Evolutionary conservation across 1,140 invertebrate genomes (phyloP).

Genomic region (Aphelinus atriplicis): DNA sequence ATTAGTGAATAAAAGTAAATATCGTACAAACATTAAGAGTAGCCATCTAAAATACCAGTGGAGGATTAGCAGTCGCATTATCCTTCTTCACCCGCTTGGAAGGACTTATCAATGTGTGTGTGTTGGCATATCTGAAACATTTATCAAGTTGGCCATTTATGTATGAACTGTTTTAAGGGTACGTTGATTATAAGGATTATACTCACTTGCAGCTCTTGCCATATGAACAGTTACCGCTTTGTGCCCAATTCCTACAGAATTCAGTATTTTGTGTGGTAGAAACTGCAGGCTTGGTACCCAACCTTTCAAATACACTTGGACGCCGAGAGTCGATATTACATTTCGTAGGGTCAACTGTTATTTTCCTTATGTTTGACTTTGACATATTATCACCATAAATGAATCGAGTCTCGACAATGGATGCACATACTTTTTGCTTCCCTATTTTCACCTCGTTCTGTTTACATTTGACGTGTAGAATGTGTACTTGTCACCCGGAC

Average conservation of each 20-base stretch:
- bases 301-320: slow-evolving; percentile 82
- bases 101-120: slow-evolving; percentile 78
- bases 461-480: slow-evolving; percentile 15
- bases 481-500: no score
- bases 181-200: slow-evolving; percentile 21
- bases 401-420: slow-evolving; percentile 62
- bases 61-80: slow-evolving; percentile 65
- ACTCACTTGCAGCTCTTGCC: slow-evolving; percentile 77
- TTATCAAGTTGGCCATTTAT: no score
- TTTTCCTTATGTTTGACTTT: slow-evolving; percentile 81
- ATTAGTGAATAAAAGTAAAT: neutral
- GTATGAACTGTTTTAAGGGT: neutral
- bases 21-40: slow-evolving; percentile 1
- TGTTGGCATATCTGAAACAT: slow-evolving; percentile 70
- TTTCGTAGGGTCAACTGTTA: slow-evolving; percentile 78
- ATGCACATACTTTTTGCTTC: slow-evolving; percentile 56
- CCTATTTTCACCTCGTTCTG: slow-evolving; percentile 14
- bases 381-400: slow-evolving; percentile 74
- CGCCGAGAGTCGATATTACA: slow-evolving; percentile 72
- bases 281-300: slow-evolving; percentile 77
- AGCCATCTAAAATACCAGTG: slow-evolving; percentile 53
- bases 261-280: slow-evolving; percentile 65
- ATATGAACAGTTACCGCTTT: slow-evolving; percentile 79
- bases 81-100: slow-evolving; percentile 78
- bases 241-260: slow-evolving; percentile 79